Base-by-base conservation (phyloP, 2,113 vertebrate genomes). In the Edolisoma coerulescens region DNA sequence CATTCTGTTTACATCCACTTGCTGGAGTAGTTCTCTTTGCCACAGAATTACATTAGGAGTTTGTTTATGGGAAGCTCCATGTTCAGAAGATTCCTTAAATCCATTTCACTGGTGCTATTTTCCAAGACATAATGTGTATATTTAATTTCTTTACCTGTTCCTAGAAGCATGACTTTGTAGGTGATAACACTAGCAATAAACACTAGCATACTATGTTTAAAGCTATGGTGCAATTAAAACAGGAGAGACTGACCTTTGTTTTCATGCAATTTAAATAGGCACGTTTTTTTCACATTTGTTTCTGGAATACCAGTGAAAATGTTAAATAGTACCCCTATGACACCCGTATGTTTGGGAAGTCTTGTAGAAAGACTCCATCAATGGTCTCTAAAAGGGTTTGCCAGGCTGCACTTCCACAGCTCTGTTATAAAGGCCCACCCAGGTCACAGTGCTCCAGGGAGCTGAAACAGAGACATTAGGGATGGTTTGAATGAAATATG, bases 341-440 rank as follows among this genome's bases (percentile, higher is more conserved):
- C n/a, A 70, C 12, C 20, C 54, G 5, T 28, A 33, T 14, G n/a
- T 76, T 35, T 26, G 49, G 16, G 4, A 76, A 82, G 15, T 35
- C 37, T 59, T 23, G 8, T 27, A 37, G 39, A 39, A 85, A 56
- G 30, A 11, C 5, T 73, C 49, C 32, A 49, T 11, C 26, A 33
- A 2, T 0, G 12, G 42, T 45, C 20, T 76, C 78, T 53, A n/a
- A 77, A 88, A 65, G 32, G 13, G 20, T 37, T 85, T 67, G 8
- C 52, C 44, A 82, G 60, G 61, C 23, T 82, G 47, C 37, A 16
- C 26, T 52, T 56, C 49, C 44, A 56, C 27, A 27, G 2, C 8
- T 59, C 10, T 11, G 0, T 49, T 49, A 4, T 3, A 41, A 24
- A 3, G 22, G 22, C 16, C 27, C 16, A 1, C 27, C 26, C 12